Conservation (phyloP, 2,888 invertebrate species). For the Urechis unicinctus region DNA sequence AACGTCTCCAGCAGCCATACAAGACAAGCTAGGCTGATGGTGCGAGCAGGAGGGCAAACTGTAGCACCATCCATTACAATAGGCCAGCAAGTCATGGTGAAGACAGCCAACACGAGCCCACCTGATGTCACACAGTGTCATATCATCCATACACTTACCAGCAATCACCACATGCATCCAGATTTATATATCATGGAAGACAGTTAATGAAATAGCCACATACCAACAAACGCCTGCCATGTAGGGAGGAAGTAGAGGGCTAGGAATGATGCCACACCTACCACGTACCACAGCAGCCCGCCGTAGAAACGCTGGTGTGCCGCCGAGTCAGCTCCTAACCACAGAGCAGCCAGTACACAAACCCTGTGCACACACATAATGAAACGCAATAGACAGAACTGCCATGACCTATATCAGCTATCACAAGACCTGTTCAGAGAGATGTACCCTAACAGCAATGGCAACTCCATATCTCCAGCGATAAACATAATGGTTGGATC, state of each 20-base stretch:
- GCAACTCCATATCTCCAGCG: too few species aligned
- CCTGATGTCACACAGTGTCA: too few species aligned
- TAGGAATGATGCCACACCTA: slow-evolving; percentile 27
- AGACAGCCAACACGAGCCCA: slow-evolving; percentile 40
- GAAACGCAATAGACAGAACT: too few species aligned
- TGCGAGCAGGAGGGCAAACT: slow-evolving; percentile 31
- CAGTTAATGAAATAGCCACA: too few species aligned
- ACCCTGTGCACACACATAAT: slow-evolving; percentile 12
- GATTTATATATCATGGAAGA: too few species aligned
- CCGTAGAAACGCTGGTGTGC: slow-evolving; percentile 20
- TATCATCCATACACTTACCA: too few species aligned
- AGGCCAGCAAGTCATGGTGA: slow-evolving; percentile 45
- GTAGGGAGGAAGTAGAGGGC: slow-evolving; percentile 38
- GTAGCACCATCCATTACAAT: slow-evolving; percentile 34
- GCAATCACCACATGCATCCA: too few species aligned
- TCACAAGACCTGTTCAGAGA: too few species aligned
- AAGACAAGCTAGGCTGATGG: slow-evolving; percentile 32
- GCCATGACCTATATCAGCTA: too few species aligned
- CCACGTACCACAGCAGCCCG: slow-evolving; percentile 36
- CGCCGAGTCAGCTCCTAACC: slow-evolving; percentile 29
- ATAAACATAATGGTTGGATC: too few species aligned
- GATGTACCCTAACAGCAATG: too few species aligned
- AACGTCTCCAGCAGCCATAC: slow-evolving; percentile 41
- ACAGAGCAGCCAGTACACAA: slow-evolving; percentile 28
- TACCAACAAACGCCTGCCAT: slow-evolving; percentile 41